Evolutionary conservation across 2,888 invertebrate species (phyloP), one percentile per base, ranked within the genome.

Genomic region (Phortica okadai): DNA sequence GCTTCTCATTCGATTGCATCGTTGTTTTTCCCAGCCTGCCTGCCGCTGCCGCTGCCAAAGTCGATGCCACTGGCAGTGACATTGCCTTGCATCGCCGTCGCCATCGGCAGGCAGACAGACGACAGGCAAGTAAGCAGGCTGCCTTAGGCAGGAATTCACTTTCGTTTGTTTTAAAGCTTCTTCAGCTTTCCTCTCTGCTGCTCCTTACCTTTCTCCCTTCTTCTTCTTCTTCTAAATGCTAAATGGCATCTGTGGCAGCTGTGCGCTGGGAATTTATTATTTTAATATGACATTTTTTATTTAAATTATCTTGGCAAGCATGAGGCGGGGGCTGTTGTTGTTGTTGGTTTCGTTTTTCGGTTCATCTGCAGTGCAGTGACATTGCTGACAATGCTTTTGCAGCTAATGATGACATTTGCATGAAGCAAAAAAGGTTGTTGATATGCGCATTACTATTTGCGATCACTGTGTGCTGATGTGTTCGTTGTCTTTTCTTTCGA

Each of bases 51-150:
- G 59, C 58, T 73, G 75, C 73, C 81, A 10, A 8, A 3, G 16
- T 59, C 3, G 8, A 77, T 70, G 74, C 66, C 73, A 73, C 74
- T 79, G 73, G 58, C 76, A 79, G 21, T 73, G 73, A 56, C 76
- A 75, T 64, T 73, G 64, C 33, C 44, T 16, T 74, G 56, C 76
- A 75, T 78, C 14, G 54, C 50, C 50, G 2, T 50, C 14, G 54
- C 50, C 50, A 50, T 50, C 7, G 59, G 7, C 16, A 59, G 59
- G 59, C 59, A 59, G 44, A 44, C 67, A 33, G 33, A 5, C 33
- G 33, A 5, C 33, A 33, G 33, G 3, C 33, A 33, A 5, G 33
- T 5, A 33, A 33, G 33, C 33, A 33, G 33, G 33, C 33, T 33
- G 33, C 33, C 33, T 33, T 5, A 33, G 45, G 41, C 45, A 72